Evolutionary conservation across 2,888 invertebrate genomes (phyloP).

Genomic region (Calliphora vomitoria): DNA sequence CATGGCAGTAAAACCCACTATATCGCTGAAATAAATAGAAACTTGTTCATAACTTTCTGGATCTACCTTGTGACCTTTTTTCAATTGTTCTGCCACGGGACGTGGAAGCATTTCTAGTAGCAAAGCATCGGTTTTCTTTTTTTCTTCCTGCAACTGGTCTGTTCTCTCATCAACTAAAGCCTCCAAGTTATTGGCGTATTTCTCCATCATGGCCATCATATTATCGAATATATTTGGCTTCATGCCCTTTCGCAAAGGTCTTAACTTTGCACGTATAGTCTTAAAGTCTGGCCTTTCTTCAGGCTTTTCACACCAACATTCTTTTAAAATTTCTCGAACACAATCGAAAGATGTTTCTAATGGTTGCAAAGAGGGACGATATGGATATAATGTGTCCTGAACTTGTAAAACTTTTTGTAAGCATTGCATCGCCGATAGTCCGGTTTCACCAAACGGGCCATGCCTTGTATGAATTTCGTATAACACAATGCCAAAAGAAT

Average conservation of each 20-base stretch:
- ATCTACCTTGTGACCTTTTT: slow-evolving; percentile 94
- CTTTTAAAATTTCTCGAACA: slow-evolving; percentile 92
- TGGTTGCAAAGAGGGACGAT: slow-evolving; percentile 90
- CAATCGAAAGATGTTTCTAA: slow-evolving; percentile 94
- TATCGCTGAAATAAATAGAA: slow-evolving; percentile 97
- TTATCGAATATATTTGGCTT: slow-evolving; percentile 98
- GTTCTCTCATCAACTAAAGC: slow-evolving; percentile 97
- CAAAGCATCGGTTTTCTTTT: slow-evolving; percentile 97
- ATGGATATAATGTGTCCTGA: slow-evolving; percentile 81
- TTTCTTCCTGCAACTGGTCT: slow-evolving; percentile 96
- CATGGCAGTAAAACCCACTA: slow-evolving; percentile 96
- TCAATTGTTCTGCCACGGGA: slow-evolving; percentile 96
- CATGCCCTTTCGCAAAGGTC: slow-evolving; percentile 95
- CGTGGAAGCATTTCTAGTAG: slow-evolving; percentile 95
- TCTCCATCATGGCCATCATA: slow-evolving; percentile 99
- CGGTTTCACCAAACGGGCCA: slow-evolving; percentile 92
- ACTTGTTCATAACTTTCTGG: slow-evolving; percentile 94
- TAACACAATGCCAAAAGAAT: slow-evolving; percentile 94
- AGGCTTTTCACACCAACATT: slow-evolving; percentile 94
- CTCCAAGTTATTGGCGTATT: slow-evolving; percentile 97
- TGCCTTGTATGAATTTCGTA: slow-evolving; percentile 94
- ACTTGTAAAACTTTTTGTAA: slow-evolving; percentile 83
- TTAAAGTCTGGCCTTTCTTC: slow-evolving; percentile 94
- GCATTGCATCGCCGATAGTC: slow-evolving; percentile 88
- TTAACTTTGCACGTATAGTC: slow-evolving; percentile 90